Percentiles rank a stretch among this genome's conserved stretches.
These are phyloP conservation scores for cattle (Bos taurus) DNA, from an alignment of 2,113 vertebrate species.

Conservation along the genomic window ARS-UCD2.0 NC_037338.1:15228001-15228500, in stretches of 20 bases:
- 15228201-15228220: not conserved
- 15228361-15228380: not conserved
- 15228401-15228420: not conserved
- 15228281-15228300: not conserved
- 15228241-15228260: not conserved
- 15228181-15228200: conserved; percentile 14
- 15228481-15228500: not conserved
- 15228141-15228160: not conserved
- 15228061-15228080: not conserved
- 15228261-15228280: not conserved
- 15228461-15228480: conserved; percentile 4
- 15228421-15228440: not conserved
- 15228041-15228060: not conserved
- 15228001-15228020: conserved; percentile 9
- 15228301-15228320: not conserved
- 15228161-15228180: not conserved
- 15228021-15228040: not conserved
- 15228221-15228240: not conserved
- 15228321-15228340: not conserved
- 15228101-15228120: not conserved
- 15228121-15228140: not conserved
- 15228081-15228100: not conserved
- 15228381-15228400: not conserved
- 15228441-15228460: not conserved
- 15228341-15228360: not conserved